Conservation (phyloP, 2,888 invertebrate species). For the Stramonita haemastoma region DNA sequence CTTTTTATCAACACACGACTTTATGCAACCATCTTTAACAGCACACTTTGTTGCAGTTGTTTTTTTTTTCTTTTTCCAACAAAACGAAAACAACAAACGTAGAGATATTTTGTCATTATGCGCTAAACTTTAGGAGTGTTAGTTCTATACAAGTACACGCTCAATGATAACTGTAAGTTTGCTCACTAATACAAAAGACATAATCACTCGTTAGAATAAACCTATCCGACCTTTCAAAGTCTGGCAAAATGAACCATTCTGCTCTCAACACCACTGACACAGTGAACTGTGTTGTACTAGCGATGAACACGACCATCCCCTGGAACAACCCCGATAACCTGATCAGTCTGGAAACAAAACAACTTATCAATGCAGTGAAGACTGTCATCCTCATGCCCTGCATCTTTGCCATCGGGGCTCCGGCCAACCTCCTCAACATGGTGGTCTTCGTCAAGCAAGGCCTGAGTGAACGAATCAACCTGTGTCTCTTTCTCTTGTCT, state of each 20-base stretch:
- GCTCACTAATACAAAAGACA: background rate
- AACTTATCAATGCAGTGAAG: background rate
- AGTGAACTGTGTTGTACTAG: background rate
- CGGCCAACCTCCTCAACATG: conserved; percentile 23
- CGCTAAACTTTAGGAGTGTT: background rate
- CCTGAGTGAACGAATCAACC: conserved; percentile 17
- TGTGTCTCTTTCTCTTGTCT: conserved; percentile 2
- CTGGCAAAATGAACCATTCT: background rate
- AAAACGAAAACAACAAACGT: too few relatives aligned
- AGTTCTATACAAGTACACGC: too few relatives aligned
- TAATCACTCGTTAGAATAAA: background rate
- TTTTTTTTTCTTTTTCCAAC: too few relatives aligned
- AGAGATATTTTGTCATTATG: too few relatives aligned
- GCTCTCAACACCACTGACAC: background rate
- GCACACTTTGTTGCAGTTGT: too few relatives aligned
- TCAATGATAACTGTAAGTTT: too few relatives aligned
- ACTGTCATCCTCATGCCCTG: background rate
- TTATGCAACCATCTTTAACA: too few relatives aligned
- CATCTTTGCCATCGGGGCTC: background rate
- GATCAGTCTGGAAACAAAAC: background rate
- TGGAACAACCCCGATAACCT: conserved; percentile 17
- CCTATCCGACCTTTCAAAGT: background rate
- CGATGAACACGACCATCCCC: background rate
- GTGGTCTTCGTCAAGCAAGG: conserved; percentile 32
- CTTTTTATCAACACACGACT: too few relatives aligned